Evolutionary conservation across 1,140 invertebrate genomes (phyloP).

Genomic region (Sesamia nonagrioides): DNA sequence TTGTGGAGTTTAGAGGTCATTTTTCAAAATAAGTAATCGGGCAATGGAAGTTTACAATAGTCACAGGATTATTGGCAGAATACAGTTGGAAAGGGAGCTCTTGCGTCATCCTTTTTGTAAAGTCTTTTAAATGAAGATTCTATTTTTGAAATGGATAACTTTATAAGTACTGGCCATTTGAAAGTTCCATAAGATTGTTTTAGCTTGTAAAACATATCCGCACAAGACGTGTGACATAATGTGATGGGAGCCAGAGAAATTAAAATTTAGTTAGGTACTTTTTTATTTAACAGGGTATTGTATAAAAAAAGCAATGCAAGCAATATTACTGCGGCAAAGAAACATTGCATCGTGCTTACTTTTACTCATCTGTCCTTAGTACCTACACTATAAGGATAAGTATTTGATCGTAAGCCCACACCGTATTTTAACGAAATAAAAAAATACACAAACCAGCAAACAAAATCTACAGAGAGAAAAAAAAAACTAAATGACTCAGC

Average conservation of each 20-base stretch:
- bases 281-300: no score
- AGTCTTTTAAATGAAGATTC: neutral
- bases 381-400: no score
- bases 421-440: slow-evolving; percentile 6
- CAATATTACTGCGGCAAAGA: no score
- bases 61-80: slow-evolving; percentile 22
- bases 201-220: no score
- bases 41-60: slow-evolving; percentile 40
- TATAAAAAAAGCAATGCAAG: no score
- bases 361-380: no score
- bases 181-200: neutral
- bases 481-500: slow-evolving; percentile 67
- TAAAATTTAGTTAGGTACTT: no score
- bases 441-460: slow-evolving; percentile 13
- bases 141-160: neutral
- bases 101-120: neutral
- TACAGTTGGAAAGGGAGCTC: slow-evolving; percentile 1
- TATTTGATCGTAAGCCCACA: neutral
- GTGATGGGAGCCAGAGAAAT: no score
- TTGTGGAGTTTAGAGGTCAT: slow-evolving; percentile 73
- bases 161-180: neutral
- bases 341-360: no score
- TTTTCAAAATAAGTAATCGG: slow-evolving; percentile 77
- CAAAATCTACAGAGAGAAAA: slow-evolving; percentile 54
- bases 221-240: no score